A percentile compares a stretch with the other conserved stretches of the same genome.
These are phyloP conservation scores for Mirounga angustirostris DNA, from an alignment of 2,113 vertebrate genomes.

Conservation along the genomic window DNA sequence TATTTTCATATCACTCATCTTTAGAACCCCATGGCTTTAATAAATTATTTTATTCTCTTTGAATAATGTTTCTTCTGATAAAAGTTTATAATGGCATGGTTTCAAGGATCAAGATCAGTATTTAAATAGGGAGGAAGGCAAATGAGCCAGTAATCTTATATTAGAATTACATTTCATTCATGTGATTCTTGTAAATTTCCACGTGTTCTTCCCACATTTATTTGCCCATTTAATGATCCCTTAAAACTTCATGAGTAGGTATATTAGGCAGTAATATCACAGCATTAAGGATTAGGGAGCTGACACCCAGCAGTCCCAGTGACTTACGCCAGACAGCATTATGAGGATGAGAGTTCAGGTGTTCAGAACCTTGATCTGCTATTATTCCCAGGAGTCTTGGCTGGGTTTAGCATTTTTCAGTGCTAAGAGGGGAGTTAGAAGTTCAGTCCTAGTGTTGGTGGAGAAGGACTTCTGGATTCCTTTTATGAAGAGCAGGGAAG, in stretches of 20 bases:
- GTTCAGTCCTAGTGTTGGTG: not conserved
- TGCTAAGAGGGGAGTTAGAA: not conserved
- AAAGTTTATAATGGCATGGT: not conserved
- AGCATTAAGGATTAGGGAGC: not conserved
- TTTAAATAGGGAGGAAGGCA: not conserved
- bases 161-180: not conserved
- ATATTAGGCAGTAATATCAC: not conserved
- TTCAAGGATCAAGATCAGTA: not conserved
- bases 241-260: not conserved
- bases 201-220: not conserved
- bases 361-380: not conserved
- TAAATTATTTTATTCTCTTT: not conserved
- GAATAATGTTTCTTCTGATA: not conserved
- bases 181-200: not conserved
- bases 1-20: not conserved
- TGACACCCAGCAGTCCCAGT: not conserved
- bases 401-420: not conserved
- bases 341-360: not conserved
- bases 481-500: not conserved
- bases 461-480: not conserved
- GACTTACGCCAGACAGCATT: not conserved
- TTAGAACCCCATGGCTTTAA: not conserved
- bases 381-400: not conserved
- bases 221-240: not conserved
- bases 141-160: not conserved